Evolutionary conservation across 2,888 invertebrate species (phyloP), one percentile per base, ranked within the genome.

Genomic region (Thymelicus acteon): DNA sequence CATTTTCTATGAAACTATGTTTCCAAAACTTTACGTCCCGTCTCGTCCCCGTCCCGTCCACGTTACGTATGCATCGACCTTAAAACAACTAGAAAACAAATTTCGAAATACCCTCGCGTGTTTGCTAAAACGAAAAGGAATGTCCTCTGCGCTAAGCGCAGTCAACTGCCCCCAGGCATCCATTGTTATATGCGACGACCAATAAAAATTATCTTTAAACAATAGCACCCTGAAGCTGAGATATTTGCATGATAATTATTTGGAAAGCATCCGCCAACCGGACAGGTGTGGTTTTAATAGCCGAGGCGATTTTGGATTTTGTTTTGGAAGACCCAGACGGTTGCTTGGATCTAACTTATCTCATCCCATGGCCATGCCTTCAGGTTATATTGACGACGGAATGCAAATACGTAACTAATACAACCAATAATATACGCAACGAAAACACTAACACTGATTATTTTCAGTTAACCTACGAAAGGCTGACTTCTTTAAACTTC

Each of bases 161-260:
- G 84, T 85, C 82, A 81, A 88, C 90, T 86, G 86, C 86, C 90
- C 88, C 84, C 82, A 82, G 83, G 83, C 85, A 81, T 80, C 93
- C 92, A 93, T 93, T 93, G 93, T 93, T 90, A 87, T 77, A 86
- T 88, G 90, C 89, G 85, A 89, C 86, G 88, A 90, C 88, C 87
- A 90, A 92, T 90, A 93, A 93, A 93, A 92, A 92, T 78, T 82
- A 79, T 81, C 87, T 90, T 90, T 93, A 93, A 88, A 93, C 93
- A 93, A 93, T 93, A 90, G 91, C 88, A 87, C 90, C 93, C 93
- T 80, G 85, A 78, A 92, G 93, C 92, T 81, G 81, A 87, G 89
- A 89, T 89, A 90, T 90, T 85, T 89, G 87, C 89, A 87, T 82
- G 86, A 91, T 92, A 92, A 93, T 93, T 92, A 92, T 91, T 89